phyloP scores from a whole-genome alignment of 1,140 invertebrate species.

The Polypedilum vanderplanki region DNA sequence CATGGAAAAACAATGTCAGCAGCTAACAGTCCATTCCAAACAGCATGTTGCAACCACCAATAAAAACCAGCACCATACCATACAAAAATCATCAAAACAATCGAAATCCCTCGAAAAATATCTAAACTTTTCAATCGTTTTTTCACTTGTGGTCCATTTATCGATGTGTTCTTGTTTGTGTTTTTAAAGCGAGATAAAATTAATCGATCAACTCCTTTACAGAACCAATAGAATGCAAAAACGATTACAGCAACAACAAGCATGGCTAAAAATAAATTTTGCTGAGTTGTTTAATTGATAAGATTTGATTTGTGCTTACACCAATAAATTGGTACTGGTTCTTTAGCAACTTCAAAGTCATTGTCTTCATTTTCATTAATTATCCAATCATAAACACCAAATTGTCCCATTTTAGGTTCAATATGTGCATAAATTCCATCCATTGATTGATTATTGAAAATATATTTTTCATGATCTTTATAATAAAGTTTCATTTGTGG shows the following conservation, averaged over 20 bases:
- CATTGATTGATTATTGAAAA: background rate
- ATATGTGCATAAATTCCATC: background rate
- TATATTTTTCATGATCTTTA: background rate
- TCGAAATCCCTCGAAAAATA: slow-evolving; percentile 47
- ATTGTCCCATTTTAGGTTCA: background rate
- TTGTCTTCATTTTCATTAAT: background rate
- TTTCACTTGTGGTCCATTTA: background rate
- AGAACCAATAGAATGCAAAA: background rate
- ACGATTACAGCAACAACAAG: background rate
- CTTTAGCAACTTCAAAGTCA: background rate
- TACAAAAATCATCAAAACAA: slow-evolving; percentile 86
- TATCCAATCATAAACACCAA: background rate
- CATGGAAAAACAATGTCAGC: slow-evolving; percentile 93
- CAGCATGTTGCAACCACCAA: slow-evolving; percentile 79
- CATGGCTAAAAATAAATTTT: background rate
- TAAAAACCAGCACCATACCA: slow-evolving; percentile 85
- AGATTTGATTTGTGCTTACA: background rate
- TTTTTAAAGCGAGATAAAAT: background rate
- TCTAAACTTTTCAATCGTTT: background rate
- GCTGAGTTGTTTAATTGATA: background rate
- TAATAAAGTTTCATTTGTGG: background rate
- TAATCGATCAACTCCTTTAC: background rate
- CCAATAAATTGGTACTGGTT: background rate
- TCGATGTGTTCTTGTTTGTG: too few species aligned
- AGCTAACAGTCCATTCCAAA: slow-evolving; percentile 88